phyloP scores from a whole-genome alignment of 2,113 vertebrate species.

The Vicugna pacos region DNA sequence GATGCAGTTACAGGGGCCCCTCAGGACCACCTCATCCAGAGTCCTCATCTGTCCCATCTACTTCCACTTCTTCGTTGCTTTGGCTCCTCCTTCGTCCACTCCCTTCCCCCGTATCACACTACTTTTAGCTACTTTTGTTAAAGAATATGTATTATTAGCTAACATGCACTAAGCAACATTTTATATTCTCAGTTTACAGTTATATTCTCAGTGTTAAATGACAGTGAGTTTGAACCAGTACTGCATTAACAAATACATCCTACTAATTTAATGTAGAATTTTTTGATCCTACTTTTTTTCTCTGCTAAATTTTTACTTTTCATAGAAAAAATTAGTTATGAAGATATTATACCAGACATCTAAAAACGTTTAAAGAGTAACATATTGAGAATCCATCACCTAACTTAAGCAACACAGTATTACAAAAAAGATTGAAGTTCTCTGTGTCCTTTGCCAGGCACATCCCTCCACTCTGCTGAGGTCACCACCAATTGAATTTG shows the following conservation, averaged over 20 bases:
- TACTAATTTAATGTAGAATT: not conserved
- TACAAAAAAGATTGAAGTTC: not conserved
- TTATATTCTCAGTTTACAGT: not conserved
- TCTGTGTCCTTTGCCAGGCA: not conserved
- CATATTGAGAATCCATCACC: not conserved
- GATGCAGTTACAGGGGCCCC: not conserved
- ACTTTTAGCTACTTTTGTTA: not conserved
- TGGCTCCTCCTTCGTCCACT: not conserved
- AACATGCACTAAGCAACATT: not conserved
- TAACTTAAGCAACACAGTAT: not conserved
- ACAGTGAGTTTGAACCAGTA: not conserved
- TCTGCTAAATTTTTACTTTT: constrained; percentile 7
- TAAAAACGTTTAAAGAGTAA: not conserved
- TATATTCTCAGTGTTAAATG: not conserved
- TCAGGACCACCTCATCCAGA: not conserved
- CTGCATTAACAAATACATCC: not conserved
- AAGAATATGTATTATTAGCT: not conserved
- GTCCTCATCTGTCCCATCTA: fast-evolving
- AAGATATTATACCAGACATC: not conserved
- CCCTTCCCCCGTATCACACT: fast-evolving
- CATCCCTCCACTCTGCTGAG: too few relatives aligned
- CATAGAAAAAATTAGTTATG: not conserved
- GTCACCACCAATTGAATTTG: not conserved
- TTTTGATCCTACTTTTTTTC: not conserved
- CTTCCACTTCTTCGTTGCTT: not conserved